phyloP scores from a whole-genome alignment of 2,797 vertebrate species.

The Peromyscus attwateri region DNA sequence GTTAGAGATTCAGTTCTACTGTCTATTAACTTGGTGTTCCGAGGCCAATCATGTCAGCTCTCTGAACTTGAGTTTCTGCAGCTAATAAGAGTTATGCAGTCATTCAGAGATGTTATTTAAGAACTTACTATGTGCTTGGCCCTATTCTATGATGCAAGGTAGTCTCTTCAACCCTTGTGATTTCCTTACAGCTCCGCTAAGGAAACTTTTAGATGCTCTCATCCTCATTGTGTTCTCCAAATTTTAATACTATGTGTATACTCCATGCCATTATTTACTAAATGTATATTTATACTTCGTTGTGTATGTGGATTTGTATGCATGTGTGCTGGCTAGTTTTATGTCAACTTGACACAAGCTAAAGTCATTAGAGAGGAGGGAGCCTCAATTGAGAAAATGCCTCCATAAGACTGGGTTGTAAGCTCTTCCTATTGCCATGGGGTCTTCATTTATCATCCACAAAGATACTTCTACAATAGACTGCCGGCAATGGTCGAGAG shows the following conservation, averaged over 20 bases:
- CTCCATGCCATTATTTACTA: not conserved
- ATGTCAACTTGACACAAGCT: not conserved
- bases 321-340: not conserved
- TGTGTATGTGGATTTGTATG: not conserved
- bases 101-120: conserved; percentile 9
- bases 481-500: too few species aligned
- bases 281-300: not conserved
- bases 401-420: not conserved
- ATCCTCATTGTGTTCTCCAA: not conserved
- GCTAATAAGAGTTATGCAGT: not conserved
- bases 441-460: too few species aligned
- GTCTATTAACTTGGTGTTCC: not conserved
- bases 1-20: not conserved
- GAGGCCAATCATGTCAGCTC: not conserved
- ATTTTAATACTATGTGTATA: not conserved
- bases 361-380: not conserved
- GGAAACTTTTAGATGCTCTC: not conserved
- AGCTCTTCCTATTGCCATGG: too few species aligned
- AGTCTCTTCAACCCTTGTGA: not conserved
- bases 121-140: conserved; percentile 16
- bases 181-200: not conserved
- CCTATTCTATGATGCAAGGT: not conserved
- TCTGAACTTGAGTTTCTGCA: conserved; percentile 3
- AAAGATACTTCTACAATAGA: too few species aligned
- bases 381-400: not conserved